phyloP scores from a whole-genome alignment of 2,888 invertebrate species.

The Limulus polyphemus region DNA sequence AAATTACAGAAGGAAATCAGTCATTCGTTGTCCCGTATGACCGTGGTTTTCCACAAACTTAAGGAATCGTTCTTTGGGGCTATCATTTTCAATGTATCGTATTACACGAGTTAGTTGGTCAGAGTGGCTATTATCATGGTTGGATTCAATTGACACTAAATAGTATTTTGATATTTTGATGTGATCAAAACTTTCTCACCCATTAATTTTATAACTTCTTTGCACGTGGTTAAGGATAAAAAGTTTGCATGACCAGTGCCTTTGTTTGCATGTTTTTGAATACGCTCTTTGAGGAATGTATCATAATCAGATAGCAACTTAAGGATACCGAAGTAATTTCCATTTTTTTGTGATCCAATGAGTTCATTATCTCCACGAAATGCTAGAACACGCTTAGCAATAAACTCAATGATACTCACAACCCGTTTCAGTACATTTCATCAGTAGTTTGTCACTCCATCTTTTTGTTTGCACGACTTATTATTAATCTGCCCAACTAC shows the following conservation, averaged over 20 bases:
- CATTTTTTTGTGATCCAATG: conserved; percentile 28
- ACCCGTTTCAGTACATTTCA: background rate
- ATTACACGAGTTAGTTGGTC: conserved; percentile 18
- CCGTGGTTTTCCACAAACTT: background rate
- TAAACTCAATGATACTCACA: conserved; percentile 15
- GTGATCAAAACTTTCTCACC: background rate
- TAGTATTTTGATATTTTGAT: background rate
- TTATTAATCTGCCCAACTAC: no score
- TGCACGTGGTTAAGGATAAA: conserved; percentile 30
- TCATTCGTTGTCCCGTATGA: no score
- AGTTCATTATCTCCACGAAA: conserved; percentile 29
- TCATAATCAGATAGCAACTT: conserved; percentile 31
- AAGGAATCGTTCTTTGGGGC: background rate
- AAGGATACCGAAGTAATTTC: conserved; percentile 28
- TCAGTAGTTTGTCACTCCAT: background rate
- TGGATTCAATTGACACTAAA: conserved; percentile 16
- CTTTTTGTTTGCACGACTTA: no score
- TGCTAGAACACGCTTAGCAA: conserved; percentile 27
- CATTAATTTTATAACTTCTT: conserved; percentile 28
- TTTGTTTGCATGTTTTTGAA: conserved; percentile 28
- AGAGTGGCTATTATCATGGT: conserved; percentile 16
- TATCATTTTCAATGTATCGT: conserved; percentile 5
- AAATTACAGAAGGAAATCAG: no score
- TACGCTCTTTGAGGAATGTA: conserved; percentile 29
- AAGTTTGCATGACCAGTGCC: conserved; percentile 30